These are phyloP conservation scores for Muricea muricata DNA, from an alignment of 92 coral and sea anemone species.

Conservation along the genomic window DNA sequence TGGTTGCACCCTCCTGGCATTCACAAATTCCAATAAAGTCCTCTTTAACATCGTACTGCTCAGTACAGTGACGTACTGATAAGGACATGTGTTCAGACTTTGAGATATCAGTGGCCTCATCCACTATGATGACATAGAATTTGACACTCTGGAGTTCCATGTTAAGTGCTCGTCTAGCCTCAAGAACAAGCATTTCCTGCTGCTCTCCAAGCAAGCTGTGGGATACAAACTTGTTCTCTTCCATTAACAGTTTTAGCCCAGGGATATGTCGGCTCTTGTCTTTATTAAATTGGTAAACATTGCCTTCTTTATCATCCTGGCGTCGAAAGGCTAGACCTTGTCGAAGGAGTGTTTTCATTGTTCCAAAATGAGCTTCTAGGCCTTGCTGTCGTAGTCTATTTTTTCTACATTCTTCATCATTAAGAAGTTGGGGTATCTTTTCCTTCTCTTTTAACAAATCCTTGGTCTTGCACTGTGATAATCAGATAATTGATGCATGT, in stretches of 20 bases:
- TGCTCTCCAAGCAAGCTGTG: slow-evolving; percentile 23
- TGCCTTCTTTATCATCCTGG: slow-evolving; percentile 2
- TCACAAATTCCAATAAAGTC: slow-evolving; percentile 30
- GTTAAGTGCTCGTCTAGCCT: not conserved
- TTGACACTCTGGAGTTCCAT: not conserved
- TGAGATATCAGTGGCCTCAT: slow-evolving; percentile 26
- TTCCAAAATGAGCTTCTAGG: slow-evolving; percentile 29
- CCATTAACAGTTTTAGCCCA: slow-evolving; percentile 2
- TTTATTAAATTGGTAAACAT: slow-evolving; percentile 24
- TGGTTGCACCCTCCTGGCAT: slow-evolving; percentile 7
- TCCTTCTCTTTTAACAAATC: slow-evolving; percentile 8
- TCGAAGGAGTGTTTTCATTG: slow-evolving; percentile 16
- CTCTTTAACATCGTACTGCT: slow-evolving; percentile 15
- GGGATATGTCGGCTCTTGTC: slow-evolving; percentile 12
- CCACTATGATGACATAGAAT: slow-evolving; percentile 5
- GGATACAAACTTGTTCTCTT: slow-evolving; percentile 14
- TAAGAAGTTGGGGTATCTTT: slow-evolving; percentile 26
- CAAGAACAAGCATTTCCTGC: slow-evolving; percentile 22
- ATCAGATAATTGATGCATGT: slow-evolving; percentile 18
- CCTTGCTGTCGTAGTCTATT: not conserved
- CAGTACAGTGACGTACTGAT: slow-evolving; percentile 8
- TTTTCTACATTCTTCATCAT: slow-evolving; percentile 5
- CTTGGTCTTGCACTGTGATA: not conserved
- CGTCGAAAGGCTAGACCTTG: slow-evolving; percentile 19
- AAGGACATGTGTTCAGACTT: slow-evolving; percentile 39